Base-by-base conservation (phyloP, 2,888 invertebrate species). In the Cantharis nigra region DNA sequence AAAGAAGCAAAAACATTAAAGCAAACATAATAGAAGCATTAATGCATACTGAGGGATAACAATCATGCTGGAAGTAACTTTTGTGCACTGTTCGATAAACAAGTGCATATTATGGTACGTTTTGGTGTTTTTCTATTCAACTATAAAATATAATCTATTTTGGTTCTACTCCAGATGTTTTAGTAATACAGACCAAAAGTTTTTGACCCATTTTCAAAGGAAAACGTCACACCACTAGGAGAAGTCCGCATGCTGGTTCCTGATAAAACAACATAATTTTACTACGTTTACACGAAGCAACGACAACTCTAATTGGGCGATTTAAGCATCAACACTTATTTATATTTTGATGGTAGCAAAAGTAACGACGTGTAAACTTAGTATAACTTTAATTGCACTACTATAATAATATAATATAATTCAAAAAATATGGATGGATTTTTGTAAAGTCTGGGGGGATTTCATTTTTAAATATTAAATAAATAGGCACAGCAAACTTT, bases 161-260 rank as follows among this genome's bases (percentile, higher is more conserved):
- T 63, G 14, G 63, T 71, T 71, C 76, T 76, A 78, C 76, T 76
- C 73, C 78, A 72, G 74, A 4, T 67, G 65, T 26, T 79, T 78
- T 81, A 82, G 82, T 82, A 20, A 82, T 88, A 88, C 88, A 88
- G 88, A 88, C 91, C 92, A 90, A 91, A 90, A 89, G 88, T 89
- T 87, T 91, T 90, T 90, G 90, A 91, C 90, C 91, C 90, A 90
- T 90, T 91, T 90, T 91, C 91, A 88, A 91, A 91, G 88, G 91
- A 91, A 90, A 92, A 91, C 90, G 91, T 91, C 90, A 92, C 91
- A 89, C 92, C 92, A 91, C 92, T 92, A 90, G 91, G 90, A 87
- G 92, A 92, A 88, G 91, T 91, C 91, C 91, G 91, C 92, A 92
- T 92, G 89, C 91, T 90, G 89, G 91, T 90, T 86, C 88, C 88